Base-by-base conservation (phyloP, 2,113 vertebrate genomes). In the Sitta europaea region DNA sequence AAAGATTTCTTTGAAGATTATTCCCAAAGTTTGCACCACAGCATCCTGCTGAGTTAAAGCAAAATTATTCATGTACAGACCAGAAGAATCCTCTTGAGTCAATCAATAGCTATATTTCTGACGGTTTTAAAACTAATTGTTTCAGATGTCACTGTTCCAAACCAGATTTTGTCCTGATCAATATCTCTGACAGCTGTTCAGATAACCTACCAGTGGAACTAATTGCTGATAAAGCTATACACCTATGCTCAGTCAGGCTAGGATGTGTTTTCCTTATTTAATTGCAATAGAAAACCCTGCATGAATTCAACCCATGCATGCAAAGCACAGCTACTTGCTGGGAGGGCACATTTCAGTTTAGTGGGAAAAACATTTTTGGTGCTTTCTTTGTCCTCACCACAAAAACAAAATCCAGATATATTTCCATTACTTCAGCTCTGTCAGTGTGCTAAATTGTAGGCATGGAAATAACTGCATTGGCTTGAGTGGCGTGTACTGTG, bases 91-190 rank as follows among this genome's bases (percentile, higher is more conserved):
- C 40, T 43, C 54, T 75, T 78, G 79, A 80, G 78, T 81, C 95
- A 96, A 95, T 95, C 96, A 94, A 95, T 92, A 94, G 77, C 74
- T 93, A 6, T 89, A 80, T 94, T 97, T 94, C 91, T 94, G 80
- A 90, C 45, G 88, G 74, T 31, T 96, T 95, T 94, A 84, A 97
- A 94, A 48, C 66, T 89, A 91, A 77, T 94, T 97, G 92, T 94
- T 97, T 96, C 72, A 96, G 91, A 88, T 91, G 88, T 77, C 91
- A 50, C 92, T 94, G 88, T 91, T 87, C 82, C 78, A 68, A 86
- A 95, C 75, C 74, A 94, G 74, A 71, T 94, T 94, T 94, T 80
- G 74, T 51, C 80, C 76, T 95, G 82, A 96, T 97, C 97, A 66
- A 93, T 97, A 95, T n/a, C 82, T 85, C 86, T 88, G 94, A 79